Conservation (phyloP, 2,797 vertebrate species). For the Periophthalmus magnuspinnatus region DNA sequence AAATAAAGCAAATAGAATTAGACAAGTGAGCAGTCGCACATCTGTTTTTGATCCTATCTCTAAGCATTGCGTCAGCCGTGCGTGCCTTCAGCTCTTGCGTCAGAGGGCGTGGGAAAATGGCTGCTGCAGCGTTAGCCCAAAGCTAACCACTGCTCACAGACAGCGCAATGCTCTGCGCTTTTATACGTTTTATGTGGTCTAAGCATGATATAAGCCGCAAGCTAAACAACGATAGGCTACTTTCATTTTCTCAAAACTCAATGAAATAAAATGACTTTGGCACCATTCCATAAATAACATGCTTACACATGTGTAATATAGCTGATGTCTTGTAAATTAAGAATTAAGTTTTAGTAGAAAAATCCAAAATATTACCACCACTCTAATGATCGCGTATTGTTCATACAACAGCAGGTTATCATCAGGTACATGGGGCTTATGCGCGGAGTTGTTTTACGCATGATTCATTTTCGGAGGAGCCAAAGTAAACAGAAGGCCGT, state of each 20-base stretch:
- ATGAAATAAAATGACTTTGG: too few relatives aligned
- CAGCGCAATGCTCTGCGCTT: background rate
- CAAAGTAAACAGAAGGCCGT: background rate
- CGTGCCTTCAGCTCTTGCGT: constrained; percentile 28
- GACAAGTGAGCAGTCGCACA: background rate
- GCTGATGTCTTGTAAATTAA: too few relatives aligned
- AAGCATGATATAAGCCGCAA: background rate
- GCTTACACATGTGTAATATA: background rate
- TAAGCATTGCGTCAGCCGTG: constrained; percentile 19
- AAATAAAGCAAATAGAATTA: background rate
- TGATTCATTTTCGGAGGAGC: background rate
- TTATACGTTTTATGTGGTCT: background rate
- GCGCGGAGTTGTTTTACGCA: background rate
- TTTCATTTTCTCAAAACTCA: background rate
- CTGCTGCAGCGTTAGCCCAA: constrained; percentile 2
- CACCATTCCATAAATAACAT: background rate
- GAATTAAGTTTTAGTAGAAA: background rate
- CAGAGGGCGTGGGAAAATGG: constrained; percentile 16
- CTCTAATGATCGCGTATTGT: background rate
- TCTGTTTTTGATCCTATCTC: constrained; percentile 23
- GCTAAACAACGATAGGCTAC: background rate
- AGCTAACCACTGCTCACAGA: constrained; percentile 14
- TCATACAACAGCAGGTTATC: background rate
- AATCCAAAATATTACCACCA: background rate
- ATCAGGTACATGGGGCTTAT: background rate